phyloP scores from a whole-genome alignment of 2,113 vertebrate species.

The Heterotilapia buettikoferi region DNA sequence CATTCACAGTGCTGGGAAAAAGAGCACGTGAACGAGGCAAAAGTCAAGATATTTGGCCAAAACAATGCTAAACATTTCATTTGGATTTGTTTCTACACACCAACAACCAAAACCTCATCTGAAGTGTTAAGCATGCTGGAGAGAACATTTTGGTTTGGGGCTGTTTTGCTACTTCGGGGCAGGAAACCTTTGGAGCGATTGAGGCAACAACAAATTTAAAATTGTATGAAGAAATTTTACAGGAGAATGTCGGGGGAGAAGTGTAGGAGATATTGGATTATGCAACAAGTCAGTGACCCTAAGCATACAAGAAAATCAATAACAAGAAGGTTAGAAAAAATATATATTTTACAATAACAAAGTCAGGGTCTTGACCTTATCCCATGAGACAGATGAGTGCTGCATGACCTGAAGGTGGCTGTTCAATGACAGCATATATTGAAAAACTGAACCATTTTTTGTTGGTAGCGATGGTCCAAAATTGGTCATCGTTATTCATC shows the following conservation, averaged over 20 bases:
- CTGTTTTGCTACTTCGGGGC: not conserved
- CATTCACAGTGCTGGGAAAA: not conserved
- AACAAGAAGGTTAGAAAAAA: not conserved
- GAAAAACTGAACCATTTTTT: not conserved
- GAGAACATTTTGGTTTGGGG: not conserved
- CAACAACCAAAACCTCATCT: not conserved
- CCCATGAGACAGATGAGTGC: not conserved
- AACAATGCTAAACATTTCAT: not conserved
- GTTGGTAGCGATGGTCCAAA: not conserved
- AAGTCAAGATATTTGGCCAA: not conserved
- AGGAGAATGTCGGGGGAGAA: not conserved
- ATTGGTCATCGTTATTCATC: not conserved
- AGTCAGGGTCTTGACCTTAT: not conserved
- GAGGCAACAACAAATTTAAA: not conserved
- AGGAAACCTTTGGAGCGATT: not conserved
- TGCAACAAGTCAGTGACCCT: not conserved
- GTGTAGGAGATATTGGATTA: not conserved
- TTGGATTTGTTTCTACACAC: not conserved
- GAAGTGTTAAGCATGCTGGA: not conserved
- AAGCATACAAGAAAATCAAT: not conserved
- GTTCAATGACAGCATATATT: not conserved
- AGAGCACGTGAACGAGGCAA: not conserved
- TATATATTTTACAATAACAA: not conserved
- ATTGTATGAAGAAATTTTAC: not conserved
- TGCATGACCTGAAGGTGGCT: not conserved